These are phyloP conservation scores for Enteromius afrohamiltoni DNA, from an alignment of 2,797 vertebrate genomes.

Conservation along the genomic window DNA sequence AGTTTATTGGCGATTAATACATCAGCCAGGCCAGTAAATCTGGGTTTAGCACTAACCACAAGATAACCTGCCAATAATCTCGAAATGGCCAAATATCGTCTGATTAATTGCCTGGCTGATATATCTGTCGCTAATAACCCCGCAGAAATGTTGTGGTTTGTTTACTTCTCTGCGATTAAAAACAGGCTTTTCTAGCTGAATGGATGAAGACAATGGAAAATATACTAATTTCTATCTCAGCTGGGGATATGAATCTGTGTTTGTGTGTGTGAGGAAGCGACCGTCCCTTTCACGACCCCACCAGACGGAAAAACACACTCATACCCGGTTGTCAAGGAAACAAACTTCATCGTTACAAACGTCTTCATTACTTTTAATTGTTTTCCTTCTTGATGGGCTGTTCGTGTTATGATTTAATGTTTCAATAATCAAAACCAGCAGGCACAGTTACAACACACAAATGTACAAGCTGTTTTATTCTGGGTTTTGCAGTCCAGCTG, in stretches of 20 bases:
- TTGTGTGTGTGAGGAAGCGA: constrained; percentile 50
- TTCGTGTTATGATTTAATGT: constrained; percentile 31
- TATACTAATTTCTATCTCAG: neutral
- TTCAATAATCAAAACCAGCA: constrained; percentile 32
- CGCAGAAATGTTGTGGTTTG: neutral
- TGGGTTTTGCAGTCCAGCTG: constrained; percentile 20
- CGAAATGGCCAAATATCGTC: neutral
- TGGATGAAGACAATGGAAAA: neutral
- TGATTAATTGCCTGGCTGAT: neutral
- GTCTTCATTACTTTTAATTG: constrained; percentile 39
- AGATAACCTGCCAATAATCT: constrained; percentile 15
- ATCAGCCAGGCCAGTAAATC: constrained; percentile 16
- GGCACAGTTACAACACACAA: constrained; percentile 25
- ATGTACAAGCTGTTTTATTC: constrained; percentile 22
- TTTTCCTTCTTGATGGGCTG: constrained; percentile 24
- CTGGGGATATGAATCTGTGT: constrained; percentile 15
- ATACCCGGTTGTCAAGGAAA: constrained; percentile 41
- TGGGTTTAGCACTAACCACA: constrained; percentile 1
- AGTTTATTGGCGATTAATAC: constrained; percentile 13
- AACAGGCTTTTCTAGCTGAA: constrained; percentile 10
- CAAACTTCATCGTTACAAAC: no score
- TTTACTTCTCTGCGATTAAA: neutral
- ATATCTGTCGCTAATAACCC: constrained; percentile 15
- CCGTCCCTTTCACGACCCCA: constrained; percentile 4
- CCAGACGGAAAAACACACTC: constrained; percentile 14